Evolutionary conservation across 2,797 vertebrate species (phyloP).

Genomic region (Melanotaenia pygmaea): DNA sequence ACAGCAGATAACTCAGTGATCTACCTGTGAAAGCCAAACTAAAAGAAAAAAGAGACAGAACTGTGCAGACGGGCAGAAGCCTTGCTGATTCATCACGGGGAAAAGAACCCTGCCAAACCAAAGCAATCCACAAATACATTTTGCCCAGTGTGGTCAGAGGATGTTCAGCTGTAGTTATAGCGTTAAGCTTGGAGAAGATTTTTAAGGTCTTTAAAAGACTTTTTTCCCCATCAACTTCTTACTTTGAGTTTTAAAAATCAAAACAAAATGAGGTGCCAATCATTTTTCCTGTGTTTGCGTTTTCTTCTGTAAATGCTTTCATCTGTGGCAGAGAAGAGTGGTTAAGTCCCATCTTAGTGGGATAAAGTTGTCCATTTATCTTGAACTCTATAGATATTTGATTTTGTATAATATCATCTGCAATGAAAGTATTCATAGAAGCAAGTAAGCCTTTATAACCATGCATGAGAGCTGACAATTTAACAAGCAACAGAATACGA

Average conservation of each 20-base stretch:
- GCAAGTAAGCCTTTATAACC: neutral
- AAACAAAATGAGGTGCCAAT: neutral
- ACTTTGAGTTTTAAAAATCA: neutral
- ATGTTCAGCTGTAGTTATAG: constrained; percentile 1
- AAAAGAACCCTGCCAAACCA: neutral
- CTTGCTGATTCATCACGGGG: constrained; percentile 10
- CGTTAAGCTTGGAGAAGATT: neutral
- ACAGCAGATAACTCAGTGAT: constrained; percentile 22
- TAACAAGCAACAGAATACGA: too few relatives aligned
- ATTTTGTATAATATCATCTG: neutral
- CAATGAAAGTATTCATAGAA: neutral
- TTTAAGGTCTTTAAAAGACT: neutral
- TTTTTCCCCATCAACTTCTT: neutral
- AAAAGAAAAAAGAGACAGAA: constrained; percentile 3
- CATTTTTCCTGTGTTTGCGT: neutral
- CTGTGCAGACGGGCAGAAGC: constrained; percentile 14
- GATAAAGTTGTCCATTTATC: neutral
- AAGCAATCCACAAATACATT: constrained; percentile 7
- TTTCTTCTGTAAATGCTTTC: neutral
- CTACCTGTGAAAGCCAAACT: constrained; percentile 24
- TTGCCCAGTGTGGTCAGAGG: constrained; percentile 7
- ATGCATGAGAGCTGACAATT: too few relatives aligned
- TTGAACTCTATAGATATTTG: neutral
- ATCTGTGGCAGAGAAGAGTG: neutral
- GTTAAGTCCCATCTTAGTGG: neutral